A percentile compares a stretch with the other conserved stretches of the same genome.
phyloP scores from a whole-genome alignment of 2,113 vertebrate genomes.

The Pedionomus torquatus region DNA sequence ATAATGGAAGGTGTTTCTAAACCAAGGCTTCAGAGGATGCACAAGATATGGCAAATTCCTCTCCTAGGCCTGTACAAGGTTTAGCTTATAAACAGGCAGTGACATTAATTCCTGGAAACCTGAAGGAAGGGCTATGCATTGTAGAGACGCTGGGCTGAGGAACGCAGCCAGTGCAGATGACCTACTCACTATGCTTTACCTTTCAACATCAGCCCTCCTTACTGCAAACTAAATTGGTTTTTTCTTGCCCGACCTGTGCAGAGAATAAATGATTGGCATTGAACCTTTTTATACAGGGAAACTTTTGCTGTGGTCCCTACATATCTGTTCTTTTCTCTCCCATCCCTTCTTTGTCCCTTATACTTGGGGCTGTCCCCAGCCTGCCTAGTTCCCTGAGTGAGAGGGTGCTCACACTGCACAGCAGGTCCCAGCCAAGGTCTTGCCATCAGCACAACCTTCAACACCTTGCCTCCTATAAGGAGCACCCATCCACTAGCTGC shows the following conservation, averaged over 20 bases:
- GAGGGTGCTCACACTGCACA: too few species aligned
- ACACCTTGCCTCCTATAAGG: neutral
- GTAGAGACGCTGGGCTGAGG: neutral
- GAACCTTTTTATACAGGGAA: neutral
- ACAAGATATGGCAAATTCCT: neutral
- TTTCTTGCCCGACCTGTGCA: neutral
- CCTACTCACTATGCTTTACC: neutral
- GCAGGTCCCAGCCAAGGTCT: neutral
- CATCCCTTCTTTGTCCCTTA: neutral
- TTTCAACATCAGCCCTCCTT: too few species aligned
- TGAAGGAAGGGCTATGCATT: neutral
- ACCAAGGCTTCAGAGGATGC: neutral
- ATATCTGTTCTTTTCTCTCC: neutral
- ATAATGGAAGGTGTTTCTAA: neutral
- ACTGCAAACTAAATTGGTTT: neutral
- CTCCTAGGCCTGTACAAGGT: neutral
- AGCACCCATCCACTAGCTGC: neutral
- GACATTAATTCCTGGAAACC: neutral
- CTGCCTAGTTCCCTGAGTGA: neutral
- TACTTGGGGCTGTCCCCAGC: neutral
- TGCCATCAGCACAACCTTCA: neutral
- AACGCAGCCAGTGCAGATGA: neutral
- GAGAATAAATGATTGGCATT: neutral
- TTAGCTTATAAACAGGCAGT: neutral
- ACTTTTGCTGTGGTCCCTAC: neutral